phyloP scores from a whole-genome alignment of 30 jellyfish, hydroid and myxozoan species.

The Aurelia sp. region DNA sequence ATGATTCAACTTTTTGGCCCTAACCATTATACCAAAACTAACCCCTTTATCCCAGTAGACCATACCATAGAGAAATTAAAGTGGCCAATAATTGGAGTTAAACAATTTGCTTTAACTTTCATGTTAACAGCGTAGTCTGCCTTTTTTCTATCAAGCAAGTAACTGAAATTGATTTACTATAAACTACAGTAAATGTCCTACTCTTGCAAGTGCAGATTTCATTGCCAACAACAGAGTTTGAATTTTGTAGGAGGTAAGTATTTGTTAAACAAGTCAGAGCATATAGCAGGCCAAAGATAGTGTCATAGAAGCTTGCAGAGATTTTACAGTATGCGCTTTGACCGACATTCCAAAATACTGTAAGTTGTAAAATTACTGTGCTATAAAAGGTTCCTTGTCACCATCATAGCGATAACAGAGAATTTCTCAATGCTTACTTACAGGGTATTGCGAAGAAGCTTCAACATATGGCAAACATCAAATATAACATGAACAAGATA shows the following conservation, averaged over 20 bases:
- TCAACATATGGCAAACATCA: constrained; percentile 51
- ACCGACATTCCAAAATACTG: background rate
- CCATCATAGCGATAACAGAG: background rate
- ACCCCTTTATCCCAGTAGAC: background rate
- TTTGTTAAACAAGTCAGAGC: background rate
- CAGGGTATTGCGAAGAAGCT: constrained; percentile 33
- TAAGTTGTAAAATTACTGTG: background rate
- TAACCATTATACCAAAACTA: background rate
- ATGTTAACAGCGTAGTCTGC: no score
- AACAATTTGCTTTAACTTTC: background rate
- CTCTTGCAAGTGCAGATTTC: no score
- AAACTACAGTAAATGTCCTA: no score
- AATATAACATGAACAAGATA: constrained; percentile 24
- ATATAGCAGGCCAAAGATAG: background rate
- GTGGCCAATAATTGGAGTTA: constrained; percentile 6
- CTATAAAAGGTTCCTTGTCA: background rate
- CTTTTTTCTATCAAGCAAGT: no score
- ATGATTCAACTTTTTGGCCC: background rate
- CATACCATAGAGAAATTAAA: background rate
- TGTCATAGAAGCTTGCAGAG: constrained; percentile 3
- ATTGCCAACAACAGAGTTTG: no score
- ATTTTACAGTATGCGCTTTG: background rate
- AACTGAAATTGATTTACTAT: no score
- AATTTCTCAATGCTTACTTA: background rate
- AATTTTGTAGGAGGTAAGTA: no score